Base-by-base conservation (phyloP, 2,113 vertebrate genomes). In the Hyaena hyaena region DNA sequence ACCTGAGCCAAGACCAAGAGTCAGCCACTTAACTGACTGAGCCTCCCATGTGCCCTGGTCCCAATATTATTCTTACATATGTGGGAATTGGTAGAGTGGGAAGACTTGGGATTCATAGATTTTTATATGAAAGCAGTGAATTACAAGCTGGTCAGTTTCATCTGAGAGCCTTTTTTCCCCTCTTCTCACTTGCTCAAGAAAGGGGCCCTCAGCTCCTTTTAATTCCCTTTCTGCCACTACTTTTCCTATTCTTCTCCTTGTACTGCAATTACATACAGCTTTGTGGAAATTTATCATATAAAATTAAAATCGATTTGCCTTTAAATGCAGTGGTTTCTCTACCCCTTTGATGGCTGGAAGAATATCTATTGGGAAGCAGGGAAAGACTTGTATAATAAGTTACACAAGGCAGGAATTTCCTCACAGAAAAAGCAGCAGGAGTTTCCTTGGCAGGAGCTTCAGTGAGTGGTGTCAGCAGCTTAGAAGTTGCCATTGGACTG, bases 401-500 rank as follows among this genome's bases (percentile, higher is more conserved):
- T 0, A 53, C 26, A 1, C 83, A 86, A 43, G 76, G 63, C 3
- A 79, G 43, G 17, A 10, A 10, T 84, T 79, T 84, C 63, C 96
- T 86, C 61, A 48, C 68, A 92, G 76, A 53, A 97, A 83, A 92
- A 97, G 45, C 61, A 96, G 55, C 58, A 86, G 50, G 76, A 63
- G 21, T 23, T 66, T 97, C 14, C 21, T 33, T 93, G 95, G 66
- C 79, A 97, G 94, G 81, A 43, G 80, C 11, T 1, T 81, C 61
- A 66, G 81, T 10, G 73, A 66, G 50, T 93, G 82, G 12, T 81
- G 90, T 95, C 96, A 43, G 71, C 82, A 53, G 53, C 96, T 63
- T 65, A 86, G 95, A 93, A 95, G 89, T 63, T 96, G 61, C 84
- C 45, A 65, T 94, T 97, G 48, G 12, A 95, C 33, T 97, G 93